Base-by-base conservation (phyloP, 2,888 invertebrate genomes). In the Eupithecia vulgata region DNA sequence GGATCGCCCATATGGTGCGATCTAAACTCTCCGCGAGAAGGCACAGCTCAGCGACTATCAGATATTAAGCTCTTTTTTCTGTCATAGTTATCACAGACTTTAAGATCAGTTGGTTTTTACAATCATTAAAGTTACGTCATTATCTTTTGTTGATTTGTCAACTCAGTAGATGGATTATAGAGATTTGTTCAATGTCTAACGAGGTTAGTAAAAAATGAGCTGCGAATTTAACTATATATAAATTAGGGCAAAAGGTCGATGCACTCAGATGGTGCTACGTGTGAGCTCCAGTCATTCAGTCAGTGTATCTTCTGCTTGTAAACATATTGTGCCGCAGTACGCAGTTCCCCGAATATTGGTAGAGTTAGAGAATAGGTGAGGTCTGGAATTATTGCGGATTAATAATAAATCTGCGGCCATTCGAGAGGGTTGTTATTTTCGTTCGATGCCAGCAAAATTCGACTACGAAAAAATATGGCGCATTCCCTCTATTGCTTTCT, bases 1-100 rank as follows among this genome's bases (percentile, higher is more conserved):
- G 83, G 89, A 88, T 91, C 91, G 84, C 90, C 87, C 93, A 93
- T 93, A 93, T 93, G 93, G 91, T 91, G 89, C 79, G 79, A 25
- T 65, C 12, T 74, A 64, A 67, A 76, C 75, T 79, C 81, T 81
- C 81, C 77, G 13, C 65, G 40, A n/a, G n/a, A 21, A 21, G 15
- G 1, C 61, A 69, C 68, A 34, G 8, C 45, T n/a, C 61, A 12
- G 1, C 13, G 21, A 5, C 52, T 15, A 8, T 1, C 25, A 40
- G 68, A 34, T 8, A 34, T 34, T 17, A 17, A 30, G n/a, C 25
- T 45, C 3, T 42, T 45, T 45, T 45, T 40, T n/a, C 42, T 42
- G 42, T 13, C 15, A 42, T 15, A 15, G 42, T 42, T 13, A 42
- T 15, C 13, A 42, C n/a, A 0, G 6, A 42, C 15, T 5, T 1